Evolutionary conservation across 23 tunicate genomes (phyloP), one percentile per base, ranked within the genome.

Genomic region (Trididemnum miniatum): DNA sequence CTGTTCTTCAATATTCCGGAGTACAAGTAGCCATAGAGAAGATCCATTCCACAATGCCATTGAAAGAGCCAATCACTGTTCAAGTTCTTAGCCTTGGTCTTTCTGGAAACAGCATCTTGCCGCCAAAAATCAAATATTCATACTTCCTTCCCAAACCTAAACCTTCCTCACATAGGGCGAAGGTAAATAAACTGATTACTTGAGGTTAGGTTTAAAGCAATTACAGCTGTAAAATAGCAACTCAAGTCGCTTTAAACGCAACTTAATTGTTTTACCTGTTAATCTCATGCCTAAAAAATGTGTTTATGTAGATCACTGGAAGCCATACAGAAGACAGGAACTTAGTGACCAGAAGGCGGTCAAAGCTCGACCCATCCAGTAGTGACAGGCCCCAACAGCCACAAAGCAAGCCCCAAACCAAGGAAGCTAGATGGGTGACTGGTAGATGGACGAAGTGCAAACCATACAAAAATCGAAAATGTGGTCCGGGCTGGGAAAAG

Each of bases 361-460:
- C 29, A 24, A 62, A 62, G 3, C 67, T 26, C 15, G 67, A 62
- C 18, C 57, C 18, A 9, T 49, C 57, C 18, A 12, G n/a, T n/a
- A n/a, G n/a, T n/a, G n/a, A n/a, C n/a, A n/a, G n/a, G n/a, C n/a
- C n/a, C n/a, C n/a, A n/a, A n/a, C n/a, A n/a, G n/a, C n/a, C n/a
- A n/a, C n/a, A n/a, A n/a, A n/a, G n/a, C 5, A 62, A 62, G 22
- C 29, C 67, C 4, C 67, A n/a, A 62, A 12, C 39, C 2, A 30
- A 35, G 9, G 31, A 37, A 22, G 25, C 57, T 24, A 24, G 93
- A 35, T 93, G 98, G 98, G 98, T 88, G 0, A 81, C 87, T n/a
- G 98, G 98, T 2, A 44, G 98, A 36, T 93, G 92, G 98, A 30
- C 79, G 39, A 84, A 80, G 69, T 93, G 98, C 76, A 65, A 75